Evolutionary conservation across 2,888 invertebrate genomes (phyloP), one percentile per base, ranked within the genome.

Genomic region (Lathronympha strigana): DNA sequence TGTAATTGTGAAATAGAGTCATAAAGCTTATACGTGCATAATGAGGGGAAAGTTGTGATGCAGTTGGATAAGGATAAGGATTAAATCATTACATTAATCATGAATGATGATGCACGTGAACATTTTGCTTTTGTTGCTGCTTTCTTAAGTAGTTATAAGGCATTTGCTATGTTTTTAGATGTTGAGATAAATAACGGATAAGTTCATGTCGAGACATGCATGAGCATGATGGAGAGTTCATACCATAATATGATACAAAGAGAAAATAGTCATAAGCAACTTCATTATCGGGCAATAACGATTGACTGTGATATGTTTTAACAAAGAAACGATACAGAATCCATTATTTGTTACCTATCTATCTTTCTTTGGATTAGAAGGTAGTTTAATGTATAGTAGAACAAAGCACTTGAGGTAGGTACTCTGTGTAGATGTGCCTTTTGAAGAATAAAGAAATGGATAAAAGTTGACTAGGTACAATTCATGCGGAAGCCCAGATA

Each of bases 11-110:
- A 50, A 53, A 53, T 62, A 31, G n/a, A 36, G 36, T n/a, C 45
- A 58, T 53, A 40, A n/a, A 47, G 8, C 23, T 21, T 47, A 15
- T 47, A 19, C 43, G 3, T 43, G 19, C 47, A 38, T 38, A 17
- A 45, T 25, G 31, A 38, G 58, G 43, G 61, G 61, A 66, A 61
- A 66, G 54, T 61, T 60, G 36, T 54, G 47, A 66, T 66, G 54
- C 54, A 50, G 38, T 61, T 61, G n/a, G n/a, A n/a, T n/a, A n/a
- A 4, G 38, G 66, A 61, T 66, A 61, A 66, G 54, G 15, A 25
- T 11, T 28, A 15, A n/a, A 25, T 50, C n/a, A 25, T 11, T 28
- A 15, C 9, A 25, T 50, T 19, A 25, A 38, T 21, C 15, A 57
- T 17, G n/a, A 36, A 47, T 47, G 15, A 57, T 40, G 43, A 45